These are phyloP conservation scores for Drosophila tropicalis DNA, from an alignment of 1,140 invertebrate species.

Conservation along the genomic window DNA sequence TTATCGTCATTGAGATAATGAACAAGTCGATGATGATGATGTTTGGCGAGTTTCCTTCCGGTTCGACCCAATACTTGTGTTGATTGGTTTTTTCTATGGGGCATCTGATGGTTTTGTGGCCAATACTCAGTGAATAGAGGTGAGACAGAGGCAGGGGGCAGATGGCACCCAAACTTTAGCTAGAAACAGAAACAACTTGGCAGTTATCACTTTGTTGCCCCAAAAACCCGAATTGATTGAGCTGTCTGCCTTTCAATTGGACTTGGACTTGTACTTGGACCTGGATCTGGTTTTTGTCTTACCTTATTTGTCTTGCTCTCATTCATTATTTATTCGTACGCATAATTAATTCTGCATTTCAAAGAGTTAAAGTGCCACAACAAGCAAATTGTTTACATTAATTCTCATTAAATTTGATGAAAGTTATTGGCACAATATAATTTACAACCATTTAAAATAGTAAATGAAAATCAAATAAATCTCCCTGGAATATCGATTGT, in stretches of 20 bases:
- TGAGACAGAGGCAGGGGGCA: neutral
- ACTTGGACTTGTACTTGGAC: neutral
- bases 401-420: no score
- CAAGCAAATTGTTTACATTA: no score
- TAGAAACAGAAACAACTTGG: neutral
- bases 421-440: no score
- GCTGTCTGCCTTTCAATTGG: slow-evolving; percentile 40
- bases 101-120: neutral
- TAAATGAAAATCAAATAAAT: no score
- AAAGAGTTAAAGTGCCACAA: no score
- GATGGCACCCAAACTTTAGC: neutral
- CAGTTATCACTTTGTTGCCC: slow-evolving; percentile 38
- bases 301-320: neutral
- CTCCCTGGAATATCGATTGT: no score
- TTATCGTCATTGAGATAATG: neutral
- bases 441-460: no score
- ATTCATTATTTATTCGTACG: neutral
- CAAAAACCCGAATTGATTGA: slow-evolving; percentile 60
- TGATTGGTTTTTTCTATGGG: slow-evolving; percentile 31
- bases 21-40: neutral
- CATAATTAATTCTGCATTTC: no score
- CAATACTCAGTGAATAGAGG: neutral
- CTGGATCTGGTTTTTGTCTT: slow-evolving; percentile 17
- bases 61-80: slow-evolving; percentile 10
- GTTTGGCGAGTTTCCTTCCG: neutral